Conservation (phyloP, 1,140 invertebrate genomes). For the Himalopsyche phryganea region DNA sequence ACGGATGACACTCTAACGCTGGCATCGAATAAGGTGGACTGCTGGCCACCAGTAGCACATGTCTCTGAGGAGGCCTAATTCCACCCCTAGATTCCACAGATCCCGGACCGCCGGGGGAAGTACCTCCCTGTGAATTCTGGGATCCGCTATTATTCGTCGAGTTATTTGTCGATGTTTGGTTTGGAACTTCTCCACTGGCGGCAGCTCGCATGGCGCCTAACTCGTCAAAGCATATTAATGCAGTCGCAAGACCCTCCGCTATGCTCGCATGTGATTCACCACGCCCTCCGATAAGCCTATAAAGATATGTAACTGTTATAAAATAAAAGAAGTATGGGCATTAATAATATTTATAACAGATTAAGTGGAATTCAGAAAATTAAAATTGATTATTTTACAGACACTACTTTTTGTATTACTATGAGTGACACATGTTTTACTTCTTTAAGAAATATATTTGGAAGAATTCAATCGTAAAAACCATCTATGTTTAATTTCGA, state of each 20-base stretch:
- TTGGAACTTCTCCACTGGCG: slow-evolving; percentile 23
- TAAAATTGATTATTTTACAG: too few species aligned
- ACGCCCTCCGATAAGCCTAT: slow-evolving; percentile 82
- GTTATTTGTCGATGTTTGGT: slow-evolving; percentile 12
- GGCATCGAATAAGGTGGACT: slow-evolving; percentile 88
- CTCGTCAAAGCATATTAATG: slow-evolving; percentile 84
- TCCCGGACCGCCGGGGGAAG: slow-evolving; percentile 31
- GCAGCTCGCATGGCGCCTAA: slow-evolving; percentile 63
- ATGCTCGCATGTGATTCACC: slow-evolving; percentile 86
- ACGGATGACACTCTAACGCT: slow-evolving; percentile 73
- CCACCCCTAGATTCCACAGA: background rate
- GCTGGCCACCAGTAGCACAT: slow-evolving; percentile 88
- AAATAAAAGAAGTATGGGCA: background rate
- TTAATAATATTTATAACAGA: too few species aligned
- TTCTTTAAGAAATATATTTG: too few species aligned
- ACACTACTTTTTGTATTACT: too few species aligned
- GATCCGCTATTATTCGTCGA: background rate
- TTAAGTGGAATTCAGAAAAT: too few species aligned
- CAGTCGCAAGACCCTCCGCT: slow-evolving; percentile 85
- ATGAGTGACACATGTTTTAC: too few species aligned
- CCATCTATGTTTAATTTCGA: too few species aligned
- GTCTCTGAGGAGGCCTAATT: slow-evolving; percentile 44
- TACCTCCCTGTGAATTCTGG: too few species aligned
- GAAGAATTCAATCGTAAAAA: too few species aligned
- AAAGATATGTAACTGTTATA: slow-evolving; percentile 5